Conservation (phyloP, 2,888 invertebrate species). For the Drosophila mercatorum region DNA sequence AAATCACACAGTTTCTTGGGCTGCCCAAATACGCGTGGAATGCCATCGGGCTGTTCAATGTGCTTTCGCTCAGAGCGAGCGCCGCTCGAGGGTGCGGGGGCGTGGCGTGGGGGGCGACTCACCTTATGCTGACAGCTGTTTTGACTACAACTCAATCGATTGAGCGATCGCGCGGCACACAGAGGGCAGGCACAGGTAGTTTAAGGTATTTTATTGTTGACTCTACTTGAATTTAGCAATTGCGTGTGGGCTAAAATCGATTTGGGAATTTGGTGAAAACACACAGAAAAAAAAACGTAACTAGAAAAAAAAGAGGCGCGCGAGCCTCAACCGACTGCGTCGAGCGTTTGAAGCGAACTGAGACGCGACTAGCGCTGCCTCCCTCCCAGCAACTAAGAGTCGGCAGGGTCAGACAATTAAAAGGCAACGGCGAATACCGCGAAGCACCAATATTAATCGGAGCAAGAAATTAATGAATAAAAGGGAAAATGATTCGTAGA, state of each 20-base stretch:
- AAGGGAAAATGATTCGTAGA: not conserved
- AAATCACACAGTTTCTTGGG: not conserved
- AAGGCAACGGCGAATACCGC: too few relatives aligned
- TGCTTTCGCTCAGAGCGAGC: constrained; percentile 38
- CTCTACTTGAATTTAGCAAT: not conserved
- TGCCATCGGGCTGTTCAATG: constrained; percentile 4
- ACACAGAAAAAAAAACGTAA: not conserved
- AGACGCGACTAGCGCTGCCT: constrained; percentile 18
- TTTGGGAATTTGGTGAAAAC: not conserved
- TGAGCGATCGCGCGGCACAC: constrained; percentile 15
- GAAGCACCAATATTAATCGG: too few relatives aligned
- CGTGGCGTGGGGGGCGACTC: constrained; percentile 5
- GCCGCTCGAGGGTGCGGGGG: not conserved
- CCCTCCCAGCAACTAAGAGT: not conserved
- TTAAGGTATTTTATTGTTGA: too few relatives aligned
- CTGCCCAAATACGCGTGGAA: constrained; percentile 9
- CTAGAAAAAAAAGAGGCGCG: not conserved
- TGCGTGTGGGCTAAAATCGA: not conserved
- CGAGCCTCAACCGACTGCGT: constrained; percentile 43
- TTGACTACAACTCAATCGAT: constrained; percentile 19
- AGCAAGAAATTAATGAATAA: too few relatives aligned
- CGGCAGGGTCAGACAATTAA: not conserved
- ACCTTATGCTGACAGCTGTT: constrained; percentile 46
- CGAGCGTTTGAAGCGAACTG: constrained; percentile 51
- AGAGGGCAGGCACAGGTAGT: not conserved